Percentiles rank a stretch among this genome's conserved stretches.
These are phyloP conservation scores for Hylomyscus alleni DNA, from an alignment of 2,797 vertebrate genomes.

Conservation along the genomic window DNA sequence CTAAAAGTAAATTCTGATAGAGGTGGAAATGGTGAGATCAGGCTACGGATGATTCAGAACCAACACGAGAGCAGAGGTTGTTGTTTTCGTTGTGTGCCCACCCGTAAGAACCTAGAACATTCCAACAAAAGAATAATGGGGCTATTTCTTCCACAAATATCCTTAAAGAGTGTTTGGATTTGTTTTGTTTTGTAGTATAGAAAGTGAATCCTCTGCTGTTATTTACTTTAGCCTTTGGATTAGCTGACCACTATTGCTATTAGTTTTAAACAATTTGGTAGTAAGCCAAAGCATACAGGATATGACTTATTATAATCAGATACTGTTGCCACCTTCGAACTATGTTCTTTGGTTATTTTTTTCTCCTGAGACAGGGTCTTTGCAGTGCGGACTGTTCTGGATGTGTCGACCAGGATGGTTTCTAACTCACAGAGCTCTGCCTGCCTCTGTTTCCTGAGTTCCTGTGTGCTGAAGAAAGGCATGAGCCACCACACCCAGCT, in stretches of 20 bases:
- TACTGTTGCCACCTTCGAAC: constrained; percentile 33
- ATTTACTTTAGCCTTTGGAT: constrained; percentile 29
- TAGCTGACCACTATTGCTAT: constrained; percentile 6
- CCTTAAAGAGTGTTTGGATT: neutral
- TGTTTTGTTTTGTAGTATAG: neutral
- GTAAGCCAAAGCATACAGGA: neutral
- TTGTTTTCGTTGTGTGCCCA: neutral
- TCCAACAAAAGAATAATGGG: neutral
- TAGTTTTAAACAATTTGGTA: constrained; percentile 52
- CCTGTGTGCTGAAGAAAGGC: too few species aligned
- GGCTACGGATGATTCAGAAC: neutral
- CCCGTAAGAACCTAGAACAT: neutral
- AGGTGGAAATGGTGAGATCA: neutral
- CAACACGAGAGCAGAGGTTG: neutral
- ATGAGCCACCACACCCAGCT: too few species aligned
- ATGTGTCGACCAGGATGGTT: neutral
- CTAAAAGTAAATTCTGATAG: neutral
- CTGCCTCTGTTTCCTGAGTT: neutral
- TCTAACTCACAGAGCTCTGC: neutral
- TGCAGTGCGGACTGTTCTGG: neutral
- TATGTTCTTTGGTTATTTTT: neutral
- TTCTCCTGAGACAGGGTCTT: neutral
- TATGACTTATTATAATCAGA: constrained; percentile 32
- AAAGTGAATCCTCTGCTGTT: neutral
- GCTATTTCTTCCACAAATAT: constrained; percentile 43